Evolutionary conservation across 1,140 invertebrate genomes (phyloP), one percentile per base, ranked within the genome.

Genomic region (Heliconius hermathena): DNA sequence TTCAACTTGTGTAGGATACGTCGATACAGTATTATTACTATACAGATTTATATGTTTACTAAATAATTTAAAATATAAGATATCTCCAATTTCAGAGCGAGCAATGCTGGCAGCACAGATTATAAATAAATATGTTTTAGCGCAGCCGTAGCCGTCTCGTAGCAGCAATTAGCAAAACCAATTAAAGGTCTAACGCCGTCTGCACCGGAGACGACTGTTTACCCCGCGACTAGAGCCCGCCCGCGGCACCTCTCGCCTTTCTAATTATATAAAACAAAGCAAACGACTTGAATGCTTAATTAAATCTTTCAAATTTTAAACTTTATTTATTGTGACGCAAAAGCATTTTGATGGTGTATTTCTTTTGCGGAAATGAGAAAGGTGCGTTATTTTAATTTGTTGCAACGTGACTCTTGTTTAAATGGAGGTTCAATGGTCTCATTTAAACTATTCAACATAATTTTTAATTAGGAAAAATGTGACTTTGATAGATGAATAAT

Each of bases 161-260:
- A 75, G 76, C 75, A 81, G 73, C 86, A 87, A 87, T 87, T 87
- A 87, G 83, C 80, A 82, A 81, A 87, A 85, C 84, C 86, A 87
- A 87, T 87, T 87, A 87, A 82, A 84, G 46, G 79, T 76, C 75
- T 76, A 76, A 76, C 75, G 75, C 66, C 75, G 75, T 76, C 75
- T 76, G 41, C 60, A 76, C 75, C 75, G 75, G 60, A 66, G 66
- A 76, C 75, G 75, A 2, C 66, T 76, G 66, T 76, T 76, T 71
- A 66, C 20, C 36, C 66, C 66, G 26, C 38, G 71, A 76, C 75
- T 76, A 71, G 74, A 57, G 6, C 57, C 41, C 66, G 60, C 75
- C 66, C 75, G 66, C 20, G 75, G 75, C 66, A 29, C 26, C 26
- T 22, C 33, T 60, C 75, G 75, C 52, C 33, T 29, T 60, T 41